These are phyloP conservation scores for Macropus fuliginosus DNA, from an alignment of 2,797 vertebrate species.

Conservation along the genomic window DNA sequence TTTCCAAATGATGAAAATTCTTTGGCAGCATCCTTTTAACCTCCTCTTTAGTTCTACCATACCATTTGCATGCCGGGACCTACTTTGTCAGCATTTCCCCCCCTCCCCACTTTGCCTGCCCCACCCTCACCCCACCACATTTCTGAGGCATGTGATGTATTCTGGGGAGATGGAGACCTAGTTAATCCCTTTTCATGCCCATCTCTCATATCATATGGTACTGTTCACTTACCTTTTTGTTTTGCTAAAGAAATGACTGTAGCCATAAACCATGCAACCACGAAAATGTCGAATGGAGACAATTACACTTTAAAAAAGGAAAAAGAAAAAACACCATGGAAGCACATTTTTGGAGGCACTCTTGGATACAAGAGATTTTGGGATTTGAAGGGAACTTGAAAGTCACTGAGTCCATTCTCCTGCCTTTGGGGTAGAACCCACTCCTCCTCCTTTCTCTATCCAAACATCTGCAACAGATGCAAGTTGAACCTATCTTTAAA, in stretches of 20 bases:
- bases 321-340: neutral
- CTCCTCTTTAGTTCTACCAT: constrained; percentile 71
- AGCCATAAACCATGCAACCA: constrained; percentile 4
- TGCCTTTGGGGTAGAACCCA: neutral
- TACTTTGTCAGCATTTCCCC: constrained; percentile 68
- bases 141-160: constrained; percentile 51
- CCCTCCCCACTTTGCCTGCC: constrained; percentile 32
- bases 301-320: constrained; percentile 62
- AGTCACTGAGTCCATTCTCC: constrained; percentile 24
- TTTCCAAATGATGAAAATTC: constrained; percentile 70
- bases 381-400: neutral
- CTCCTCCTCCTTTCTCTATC: neutral
- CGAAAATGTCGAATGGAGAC: constrained; percentile 17
- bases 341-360: neutral
- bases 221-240: constrained; percentile 33
- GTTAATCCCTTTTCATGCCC: constrained; percentile 20
- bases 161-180: constrained; percentile 47
- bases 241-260: constrained; percentile 38
- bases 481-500: neutral
- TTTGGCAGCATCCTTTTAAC: constrained; percentile 78
- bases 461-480: neutral
- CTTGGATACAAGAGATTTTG: constrained; percentile 20
- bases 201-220: neutral
- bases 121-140: constrained; percentile 41
- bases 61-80: constrained; percentile 55